Evolutionary conservation across 2,797 vertebrate genomes (phyloP), one percentile per base, ranked within the genome.

Genomic region (Ciconia nigra): DNA sequence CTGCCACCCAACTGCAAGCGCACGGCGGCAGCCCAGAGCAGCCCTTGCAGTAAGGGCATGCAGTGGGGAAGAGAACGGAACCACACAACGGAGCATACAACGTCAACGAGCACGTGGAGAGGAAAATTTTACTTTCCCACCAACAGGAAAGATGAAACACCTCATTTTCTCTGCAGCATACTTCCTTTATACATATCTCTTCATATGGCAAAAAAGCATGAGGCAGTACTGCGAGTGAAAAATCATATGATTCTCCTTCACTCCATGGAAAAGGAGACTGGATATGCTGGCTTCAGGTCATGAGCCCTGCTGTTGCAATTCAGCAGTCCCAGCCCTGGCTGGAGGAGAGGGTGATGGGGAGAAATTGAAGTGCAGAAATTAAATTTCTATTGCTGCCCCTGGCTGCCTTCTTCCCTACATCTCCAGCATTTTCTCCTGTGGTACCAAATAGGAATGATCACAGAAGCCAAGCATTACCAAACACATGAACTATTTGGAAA

Each of bases 401-500:
- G 55, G 49, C 82, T 76, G 77, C 39, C 37, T n/a, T 89, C 74
- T 57, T 90, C 67, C 41, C 62, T 74, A 19, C 7, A 80, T 37
- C n/a, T 73, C 55, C 67, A 90, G 13, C 9, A 65, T 69, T 78
- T 88, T 78, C 82, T 81, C 2, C 2, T 57, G 10, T 47, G 39
- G 65, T 55, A 78, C 72, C 31, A 69, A 74, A 80, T 1, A 63
- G 25, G 24, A 92, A 71, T 4, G 19, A 61, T 28, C 49, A 79
- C 62, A 62, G 26, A 51, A 86, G 54, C 35, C 77, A 83, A 62
- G 47, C 7, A 44, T 58, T 95, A 79, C 76, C 63, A 86, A 95
- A 93, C 66, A 76, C 13, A 57, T 7, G 12, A 82, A 69, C 37
- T 93, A 87, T 87, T 87, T 80, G 77, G 78, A 95, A 97, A 80